Conservation (phyloP, 2,113 vertebrate genomes). For the Rhabdornis inornatus region DNA sequence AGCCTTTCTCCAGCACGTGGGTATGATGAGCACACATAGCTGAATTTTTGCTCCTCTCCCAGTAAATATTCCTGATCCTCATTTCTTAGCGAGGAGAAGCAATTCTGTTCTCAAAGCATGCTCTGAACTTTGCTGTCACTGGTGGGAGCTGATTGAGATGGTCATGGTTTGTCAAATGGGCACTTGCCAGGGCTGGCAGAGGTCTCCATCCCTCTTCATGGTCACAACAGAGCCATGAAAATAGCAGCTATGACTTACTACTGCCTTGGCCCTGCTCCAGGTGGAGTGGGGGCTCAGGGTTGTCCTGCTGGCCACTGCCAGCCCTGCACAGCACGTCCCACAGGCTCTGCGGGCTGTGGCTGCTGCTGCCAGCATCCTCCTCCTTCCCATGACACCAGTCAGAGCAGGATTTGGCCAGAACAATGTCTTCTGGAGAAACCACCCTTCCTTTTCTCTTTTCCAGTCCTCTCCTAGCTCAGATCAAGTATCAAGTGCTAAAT, state of each 20-base stretch:
- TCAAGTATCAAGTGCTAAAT: background rate
- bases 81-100: background rate
- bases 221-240: background rate
- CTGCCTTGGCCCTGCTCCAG: background rate
- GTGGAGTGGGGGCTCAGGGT: fast-evolving
- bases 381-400: background rate
- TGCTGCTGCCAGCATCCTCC: background rate
- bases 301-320: background rate
- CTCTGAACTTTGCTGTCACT: background rate
- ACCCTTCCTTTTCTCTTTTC: background rate
- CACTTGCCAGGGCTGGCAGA: constrained; percentile 11
- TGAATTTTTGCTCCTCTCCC: background rate
- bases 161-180: background rate
- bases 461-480: background rate
- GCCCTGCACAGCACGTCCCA: fast-evolving
- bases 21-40: fast-evolving
- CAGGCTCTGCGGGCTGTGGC: background rate
- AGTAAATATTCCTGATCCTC: background rate
- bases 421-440: background rate
- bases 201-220: background rate
- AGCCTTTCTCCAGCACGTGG: background rate
- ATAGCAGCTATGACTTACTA: background rate
- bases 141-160: background rate
- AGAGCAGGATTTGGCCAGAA: constrained; percentile 19
- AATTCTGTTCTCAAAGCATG: background rate